Conservation (phyloP, 2,113 vertebrate species). For the Boulengeromyrus knoepffleri region DNA sequence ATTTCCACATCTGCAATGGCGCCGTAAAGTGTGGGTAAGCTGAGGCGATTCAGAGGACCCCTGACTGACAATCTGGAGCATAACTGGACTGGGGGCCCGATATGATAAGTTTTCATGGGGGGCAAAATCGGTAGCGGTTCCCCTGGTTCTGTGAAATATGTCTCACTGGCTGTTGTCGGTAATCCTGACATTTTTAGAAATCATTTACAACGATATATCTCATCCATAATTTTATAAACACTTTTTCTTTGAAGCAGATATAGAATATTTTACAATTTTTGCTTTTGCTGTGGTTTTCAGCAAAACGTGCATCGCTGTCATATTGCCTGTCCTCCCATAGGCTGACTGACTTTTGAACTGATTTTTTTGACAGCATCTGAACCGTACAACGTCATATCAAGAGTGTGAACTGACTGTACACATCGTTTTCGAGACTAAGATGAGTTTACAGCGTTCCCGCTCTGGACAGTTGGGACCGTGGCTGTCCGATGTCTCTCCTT, state of each 20-base stretch:
- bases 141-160: background rate
- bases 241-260: background rate
- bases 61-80: background rate
- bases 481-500: background rate
- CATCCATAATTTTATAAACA: background rate
- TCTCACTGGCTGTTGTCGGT: background rate
- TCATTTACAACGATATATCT: background rate
- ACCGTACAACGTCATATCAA: background rate
- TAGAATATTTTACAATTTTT: background rate
- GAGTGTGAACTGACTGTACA: background rate
- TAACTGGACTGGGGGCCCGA: background rate
- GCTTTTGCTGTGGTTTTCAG: background rate
- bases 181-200: background rate
- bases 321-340: background rate
- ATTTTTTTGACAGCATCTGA: background rate
- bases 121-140: background rate
- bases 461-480: background rate
- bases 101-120: background rate
- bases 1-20: background rate
- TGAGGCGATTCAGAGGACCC: background rate
- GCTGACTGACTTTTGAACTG: background rate
- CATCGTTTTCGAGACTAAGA: background rate
- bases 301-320: background rate
- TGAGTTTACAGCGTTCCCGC: background rate
- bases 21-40: background rate